A percentile compares a stretch with the other conserved stretches of the same genome.
phyloP scores from a whole-genome alignment of 2,797 vertebrate species.

The Halcyon leucocephala region DNA sequence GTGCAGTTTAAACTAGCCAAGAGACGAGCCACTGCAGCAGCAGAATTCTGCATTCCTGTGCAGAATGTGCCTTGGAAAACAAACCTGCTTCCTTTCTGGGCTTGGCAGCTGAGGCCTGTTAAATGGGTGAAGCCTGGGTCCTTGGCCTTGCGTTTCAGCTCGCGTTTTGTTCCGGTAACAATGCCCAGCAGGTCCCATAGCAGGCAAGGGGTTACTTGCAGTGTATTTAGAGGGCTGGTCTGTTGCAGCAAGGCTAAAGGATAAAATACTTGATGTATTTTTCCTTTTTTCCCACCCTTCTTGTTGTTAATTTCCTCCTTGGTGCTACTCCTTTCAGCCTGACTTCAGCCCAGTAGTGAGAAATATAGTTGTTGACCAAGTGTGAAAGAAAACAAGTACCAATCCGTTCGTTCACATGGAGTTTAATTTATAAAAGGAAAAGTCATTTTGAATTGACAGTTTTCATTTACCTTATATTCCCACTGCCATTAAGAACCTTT shows the following conservation, averaged over 20 bases:
- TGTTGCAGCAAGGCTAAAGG: not conserved
- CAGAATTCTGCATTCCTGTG: not conserved
- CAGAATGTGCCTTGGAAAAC: not conserved
- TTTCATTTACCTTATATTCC: constrained; percentile 39
- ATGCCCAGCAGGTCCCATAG: not conserved
- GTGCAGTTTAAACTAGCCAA: not conserved
- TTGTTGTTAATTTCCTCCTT: not conserved
- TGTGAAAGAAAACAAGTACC: constrained; percentile 16
- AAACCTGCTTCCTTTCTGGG: not conserved
- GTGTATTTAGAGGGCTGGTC: not conserved
- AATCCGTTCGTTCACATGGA: not conserved
- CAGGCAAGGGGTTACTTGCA: not conserved
- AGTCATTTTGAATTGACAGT: constrained; percentile 31
- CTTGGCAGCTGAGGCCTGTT: not conserved
- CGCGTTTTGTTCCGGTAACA: not conserved
- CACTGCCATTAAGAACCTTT: not conserved
- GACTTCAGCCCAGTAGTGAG: not conserved
- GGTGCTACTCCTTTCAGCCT: not conserved
- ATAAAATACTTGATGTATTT: not conserved
- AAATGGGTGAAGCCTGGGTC: not conserved
- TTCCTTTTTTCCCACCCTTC: not conserved
- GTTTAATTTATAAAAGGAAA: constrained; percentile 42
- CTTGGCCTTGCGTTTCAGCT: not conserved
- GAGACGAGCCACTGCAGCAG: not conserved
- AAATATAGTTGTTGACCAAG: not conserved